These are phyloP conservation scores for Melinaea menophilus DNA, from an alignment of 2,888 invertebrate genomes.

Conservation along the genomic window DNA sequence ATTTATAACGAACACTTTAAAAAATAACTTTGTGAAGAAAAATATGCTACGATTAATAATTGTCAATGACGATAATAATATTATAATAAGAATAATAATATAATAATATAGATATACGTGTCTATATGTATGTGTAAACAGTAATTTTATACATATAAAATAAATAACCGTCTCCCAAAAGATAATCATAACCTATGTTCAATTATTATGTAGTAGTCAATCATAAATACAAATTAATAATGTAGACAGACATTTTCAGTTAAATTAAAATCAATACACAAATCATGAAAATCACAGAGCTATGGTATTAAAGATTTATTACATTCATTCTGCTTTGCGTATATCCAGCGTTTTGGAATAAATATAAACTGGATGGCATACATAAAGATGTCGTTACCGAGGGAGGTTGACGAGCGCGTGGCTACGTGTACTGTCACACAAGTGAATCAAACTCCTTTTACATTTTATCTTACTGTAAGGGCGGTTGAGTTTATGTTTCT, in stretches of 20 bases:
- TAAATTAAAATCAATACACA: not conserved
- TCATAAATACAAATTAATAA: not conserved
- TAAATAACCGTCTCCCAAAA: not conserved
- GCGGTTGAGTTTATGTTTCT: slow-evolving; percentile 72
- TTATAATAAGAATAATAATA: no score
- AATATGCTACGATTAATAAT: no score
- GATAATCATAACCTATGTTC: not conserved
- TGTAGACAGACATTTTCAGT: not conserved
- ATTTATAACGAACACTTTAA: no score
- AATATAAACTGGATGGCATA: slow-evolving; percentile 1
- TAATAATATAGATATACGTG: no score
- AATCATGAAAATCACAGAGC: not conserved
- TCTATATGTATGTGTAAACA: no score
- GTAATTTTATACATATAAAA: not conserved
- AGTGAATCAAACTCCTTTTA: slow-evolving; percentile 75
- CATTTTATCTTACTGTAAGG: slow-evolving; percentile 75
- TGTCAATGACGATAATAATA: no score
- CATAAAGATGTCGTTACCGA: slow-evolving; percentile 64
- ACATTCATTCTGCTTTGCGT: not conserved
- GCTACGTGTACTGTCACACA: slow-evolving; percentile 62
- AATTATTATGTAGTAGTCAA: not conserved
- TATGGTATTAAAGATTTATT: not conserved
- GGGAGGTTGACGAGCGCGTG: slow-evolving; percentile 37
- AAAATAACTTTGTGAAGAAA: no score
- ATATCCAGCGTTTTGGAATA: not conserved